Base-by-base conservation (phyloP, 2,797 vertebrate species). In the Muscicapa comitata region DNA sequence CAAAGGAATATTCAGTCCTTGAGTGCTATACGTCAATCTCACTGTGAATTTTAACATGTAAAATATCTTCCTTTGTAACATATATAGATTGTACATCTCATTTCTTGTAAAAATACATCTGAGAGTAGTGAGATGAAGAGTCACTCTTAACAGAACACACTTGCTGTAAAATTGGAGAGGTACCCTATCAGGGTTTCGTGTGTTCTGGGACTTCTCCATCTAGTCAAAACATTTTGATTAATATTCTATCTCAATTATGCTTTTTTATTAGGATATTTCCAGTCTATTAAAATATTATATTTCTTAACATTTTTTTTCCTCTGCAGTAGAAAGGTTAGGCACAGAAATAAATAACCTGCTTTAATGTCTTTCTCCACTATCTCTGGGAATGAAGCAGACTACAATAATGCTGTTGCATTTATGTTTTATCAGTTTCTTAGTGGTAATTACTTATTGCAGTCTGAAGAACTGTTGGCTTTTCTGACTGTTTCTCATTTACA, bases 201-300 rank as follows among this genome's bases (percentile, higher is more conserved):
- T 88, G n/a, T 37, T 54, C 68, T 85, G 28, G 25, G 37, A 77
- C 37, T 83, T 88, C 58, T 79, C 61, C 38, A 35, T 43, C 33
- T 84, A 42, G 92, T 77, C 35, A 71, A 92, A 75, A 35, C 29
- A 28, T 62, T 87, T 94, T 83, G 90, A 93, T 91, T 96, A 93
- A 93, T 89, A 88, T 33, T 47, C 29, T 43, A 45, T 79, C 10
- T 58, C 37, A 54, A 0, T 57, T 74, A 10, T 38, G 21, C 5
- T 37, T 54, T 74, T 78, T 42, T 43, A 43, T 48, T 29, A 43
- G 42, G 76, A 33, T 81, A 4, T 26, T 65, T 92, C 43, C 18
- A 58, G 17, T 31, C 25, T 33, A 61, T 35, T 90, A 48, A 75
- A 73, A 81, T 51, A 63, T 67, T 90, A 13, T 59, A n/a, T 70